Base-by-base conservation (phyloP, 2,888 invertebrate species). In the Pomacea canaliculata region DNA sequence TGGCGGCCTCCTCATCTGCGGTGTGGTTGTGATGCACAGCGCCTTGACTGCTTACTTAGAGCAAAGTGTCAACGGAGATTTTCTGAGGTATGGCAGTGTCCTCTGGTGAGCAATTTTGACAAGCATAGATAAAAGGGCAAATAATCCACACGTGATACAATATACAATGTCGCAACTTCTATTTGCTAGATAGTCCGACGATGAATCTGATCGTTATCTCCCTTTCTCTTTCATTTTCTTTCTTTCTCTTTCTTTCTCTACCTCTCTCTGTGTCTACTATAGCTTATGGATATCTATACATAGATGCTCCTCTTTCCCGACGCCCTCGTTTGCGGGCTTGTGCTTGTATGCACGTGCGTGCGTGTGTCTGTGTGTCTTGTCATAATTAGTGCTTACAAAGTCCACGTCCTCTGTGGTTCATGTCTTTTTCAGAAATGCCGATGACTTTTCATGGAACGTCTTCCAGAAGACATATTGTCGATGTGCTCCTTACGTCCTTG, bases 381-480 rank as follows among this genome's bases (percentile, higher is more conserved):
- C 5, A 0, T 37, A 37, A 37, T 5, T 0, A 37, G 37, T 5
- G 37, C 37, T 37, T 37, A 37, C 37, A 5, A 37, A 37, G 5
- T 0, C 10, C 51, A 51, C 51, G 8, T 51, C 9, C 51, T 10
- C 13, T 13, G 51, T 8, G 51, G 8, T 1, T 51, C 16, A 16
- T 7, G 10, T 56, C 10, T 18, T 19, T 27, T 68, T 13, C 73
- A 73, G 73, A 46, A 56, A 73, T 27, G 16, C 27, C 19, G 68
- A 60, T 0, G 68, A 73, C 12, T 73, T 27, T 67, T 23, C 16
- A 49, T 73, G 73, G 73, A 8, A 73, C 46, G 51, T 73, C 37
- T 73, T 73, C 23, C 56, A 73, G 73, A 73, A 73, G 60, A 66
- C 73, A 37, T 73, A 73, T 16, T 66, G 66, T 3, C 67, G 73